These are phyloP conservation scores for Aphelenchoides bicaudatus DNA, from an alignment of 2,888 invertebrate genomes.

Conservation along the genomic window DNA sequence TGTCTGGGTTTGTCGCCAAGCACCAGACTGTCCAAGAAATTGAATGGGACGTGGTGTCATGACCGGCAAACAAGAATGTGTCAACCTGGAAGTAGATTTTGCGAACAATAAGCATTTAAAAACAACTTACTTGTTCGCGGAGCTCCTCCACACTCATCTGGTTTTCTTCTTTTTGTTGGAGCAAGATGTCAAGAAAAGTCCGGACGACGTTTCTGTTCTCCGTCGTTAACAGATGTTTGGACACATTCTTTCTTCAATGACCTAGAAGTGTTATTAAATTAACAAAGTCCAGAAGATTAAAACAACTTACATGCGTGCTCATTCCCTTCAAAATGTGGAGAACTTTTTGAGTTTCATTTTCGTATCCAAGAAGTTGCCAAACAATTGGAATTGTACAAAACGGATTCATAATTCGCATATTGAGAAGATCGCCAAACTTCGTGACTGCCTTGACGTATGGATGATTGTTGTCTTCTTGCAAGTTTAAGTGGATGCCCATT, in stretches of 20 bases:
- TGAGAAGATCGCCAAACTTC: not conserved
- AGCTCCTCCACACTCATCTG: slow-evolving; percentile 1
- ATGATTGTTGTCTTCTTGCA: slow-evolving; percentile 13
- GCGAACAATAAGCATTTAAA: not conserved
- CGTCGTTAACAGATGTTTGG: too few relatives aligned
- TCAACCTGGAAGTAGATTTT: too few relatives aligned
- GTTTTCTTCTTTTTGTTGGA: not conserved
- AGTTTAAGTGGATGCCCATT: slow-evolving; percentile 11
- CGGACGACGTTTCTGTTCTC: too few relatives aligned
- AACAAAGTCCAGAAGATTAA: not conserved
- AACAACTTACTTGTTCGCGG: not conserved
- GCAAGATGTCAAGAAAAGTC: slow-evolving; percentile 15
- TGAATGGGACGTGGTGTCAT: slow-evolving; percentile 19
- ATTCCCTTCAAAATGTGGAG: not conserved
- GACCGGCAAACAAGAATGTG: slow-evolving; percentile 21
- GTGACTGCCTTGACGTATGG: slow-evolving; percentile 18
- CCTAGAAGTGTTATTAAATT: not conserved
- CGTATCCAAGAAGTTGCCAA: not conserved
- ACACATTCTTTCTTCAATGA: too few relatives aligned
- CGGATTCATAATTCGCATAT: slow-evolving; percentile 6
- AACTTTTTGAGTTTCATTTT: slow-evolving; percentile 7
- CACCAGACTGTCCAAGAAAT: slow-evolving; percentile 19
- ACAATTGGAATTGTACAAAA: not conserved
- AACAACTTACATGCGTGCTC: not conserved
- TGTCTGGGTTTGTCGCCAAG: slow-evolving; percentile 19